Base-by-base conservation (phyloP, 1,140 invertebrate species). In the Pectinophora gossypiella region DNA sequence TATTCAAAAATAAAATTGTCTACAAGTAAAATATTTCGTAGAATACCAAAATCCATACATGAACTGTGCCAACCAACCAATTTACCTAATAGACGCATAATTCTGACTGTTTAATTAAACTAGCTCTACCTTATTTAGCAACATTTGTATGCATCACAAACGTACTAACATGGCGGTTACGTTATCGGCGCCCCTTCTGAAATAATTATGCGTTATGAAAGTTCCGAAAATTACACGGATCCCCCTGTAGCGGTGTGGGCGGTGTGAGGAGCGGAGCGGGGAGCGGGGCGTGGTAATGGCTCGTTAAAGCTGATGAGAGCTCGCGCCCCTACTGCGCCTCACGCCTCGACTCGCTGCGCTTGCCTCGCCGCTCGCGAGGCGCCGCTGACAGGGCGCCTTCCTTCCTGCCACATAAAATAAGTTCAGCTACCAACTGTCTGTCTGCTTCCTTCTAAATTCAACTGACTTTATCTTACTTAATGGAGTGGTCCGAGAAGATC, bases 221-320 rank as follows among this genome's bases (percentile, higher is more conserved):
- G 72, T 76, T 68, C 68, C 71, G 71, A 76, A 83, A 74, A 82
- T 84, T 76, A 78, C 63, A 61, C 40, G 64, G 67, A 63, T 64
- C n/a, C 67, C 67, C 72, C 68, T 44, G 9, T 44, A 44, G 9
- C n/a, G 36, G 36, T 64, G 60, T 53, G 59, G 38, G 45, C n/a
- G n/a, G 53, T 49, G 23, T 27, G 23, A 27, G 23, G 23, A 27
- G 23, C 23, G 23, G 15, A 40, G 36, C 10, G n/a, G 36, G 36
- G 36, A 40, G 36, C 10, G 36, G 36, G 15, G 57, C 46, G 58
- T 57, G 59, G 79, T 79, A 80, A 84, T 81, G 76, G 75, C 73
- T 86, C 83, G 80, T 86, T 86, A 86, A 77, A 79, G 68, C 78
- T 86, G 83, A 86, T 86, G 83, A 83, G 79, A 75, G 73, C 66